A percentile compares a stretch with the other conserved stretches of the same genome.
These are phyloP conservation scores for Diadumene lineata DNA, from an alignment of 92 coral and sea anemone genomes.

Conservation along the genomic window DNA sequence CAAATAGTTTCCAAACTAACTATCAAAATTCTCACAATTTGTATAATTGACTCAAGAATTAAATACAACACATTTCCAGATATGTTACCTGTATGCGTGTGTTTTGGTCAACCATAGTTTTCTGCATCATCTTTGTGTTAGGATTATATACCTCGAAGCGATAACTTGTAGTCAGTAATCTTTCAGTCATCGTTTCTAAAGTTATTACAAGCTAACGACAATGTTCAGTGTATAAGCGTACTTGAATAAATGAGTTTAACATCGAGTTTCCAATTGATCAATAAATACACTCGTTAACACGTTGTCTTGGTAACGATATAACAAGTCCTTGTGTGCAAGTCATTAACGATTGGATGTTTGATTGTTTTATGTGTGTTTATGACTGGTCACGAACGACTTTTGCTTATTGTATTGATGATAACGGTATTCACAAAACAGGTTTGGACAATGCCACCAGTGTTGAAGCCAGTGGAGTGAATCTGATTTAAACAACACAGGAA, in stretches of 20 bases:
- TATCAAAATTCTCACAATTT: too few relatives aligned
- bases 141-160: constrained; percentile 64
- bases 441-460: neutral
- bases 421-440: neutral
- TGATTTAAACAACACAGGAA: neutral
- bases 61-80: too few relatives aligned
- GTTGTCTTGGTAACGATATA: constrained; percentile 55
- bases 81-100: constrained; percentile 77
- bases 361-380: constrained; percentile 23
- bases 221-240: neutral
- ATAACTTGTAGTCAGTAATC: constrained; percentile 65
- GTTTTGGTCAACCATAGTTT: constrained; percentile 55
- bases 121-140: constrained; percentile 49
- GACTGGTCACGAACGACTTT: neutral
- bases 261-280: constrained; percentile 3
- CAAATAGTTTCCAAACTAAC: too few relatives aligned
- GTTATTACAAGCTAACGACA: neutral
- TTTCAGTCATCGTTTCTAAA: constrained; percentile 49
- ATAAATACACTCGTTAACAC: constrained; percentile 1
- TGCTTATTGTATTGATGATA: constrained; percentile 1
- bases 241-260: neutral
- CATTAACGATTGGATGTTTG: constrained; percentile 7
- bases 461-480: neutral
- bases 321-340: constrained; percentile 32
- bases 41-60: too few relatives aligned